Percentiles rank a stretch among this genome's conserved stretches.
phyloP scores from a whole-genome alignment of 2,113 vertebrate species.

The Morone saxatilis region DNA sequence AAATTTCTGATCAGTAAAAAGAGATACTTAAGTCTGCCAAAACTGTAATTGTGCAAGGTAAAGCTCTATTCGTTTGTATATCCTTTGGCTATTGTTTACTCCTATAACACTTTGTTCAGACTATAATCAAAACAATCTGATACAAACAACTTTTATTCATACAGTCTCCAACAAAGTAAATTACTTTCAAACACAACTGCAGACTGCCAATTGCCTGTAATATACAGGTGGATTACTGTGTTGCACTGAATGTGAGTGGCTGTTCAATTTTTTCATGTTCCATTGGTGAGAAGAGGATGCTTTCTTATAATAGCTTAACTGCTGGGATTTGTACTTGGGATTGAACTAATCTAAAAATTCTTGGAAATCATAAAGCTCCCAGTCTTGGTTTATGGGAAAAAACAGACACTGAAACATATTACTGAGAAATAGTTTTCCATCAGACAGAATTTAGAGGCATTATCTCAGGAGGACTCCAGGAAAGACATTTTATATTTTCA shows the following conservation, averaged over 20 bases:
- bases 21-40: background rate
- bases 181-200: constrained; percentile 22
- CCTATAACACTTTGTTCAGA: background rate
- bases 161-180: background rate
- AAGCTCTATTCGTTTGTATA: background rate
- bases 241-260: background rate
- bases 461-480: background rate
- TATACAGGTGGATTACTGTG: constrained; percentile 2
- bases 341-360: background rate
- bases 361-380: background rate
- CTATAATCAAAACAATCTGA: constrained; percentile 18
- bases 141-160: constrained; percentile 2
- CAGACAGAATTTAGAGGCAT: constrained; percentile 11
- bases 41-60: background rate
- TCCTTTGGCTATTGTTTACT: constrained; percentile 16
- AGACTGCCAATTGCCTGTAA: background rate
- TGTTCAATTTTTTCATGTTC: background rate
- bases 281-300: background rate
- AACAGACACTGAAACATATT: constrained; percentile 26
- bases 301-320: background rate
- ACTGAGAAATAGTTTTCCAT: constrained; percentile 15
- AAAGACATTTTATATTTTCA: constrained; percentile 33
- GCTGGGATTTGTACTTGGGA: background rate
- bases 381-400: constrained; percentile 23
- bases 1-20: background rate